Evolutionary conservation across 2,888 invertebrate species (phyloP).

Genomic region (Rhimphoctona megacephalus): DNA sequence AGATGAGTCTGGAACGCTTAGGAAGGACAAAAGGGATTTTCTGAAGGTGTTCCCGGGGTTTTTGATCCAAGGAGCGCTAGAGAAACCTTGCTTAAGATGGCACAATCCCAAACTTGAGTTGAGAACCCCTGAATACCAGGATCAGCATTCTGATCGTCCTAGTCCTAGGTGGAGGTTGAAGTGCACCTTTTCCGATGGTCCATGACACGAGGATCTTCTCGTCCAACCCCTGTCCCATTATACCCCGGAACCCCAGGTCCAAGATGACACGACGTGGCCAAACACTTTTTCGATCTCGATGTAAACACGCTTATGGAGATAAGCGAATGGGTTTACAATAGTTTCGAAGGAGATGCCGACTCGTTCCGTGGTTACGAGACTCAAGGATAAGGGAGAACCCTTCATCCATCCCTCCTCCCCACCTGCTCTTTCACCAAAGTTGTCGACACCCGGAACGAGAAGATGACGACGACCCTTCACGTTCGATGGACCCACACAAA

Average conservation of each 20-base stretch:
- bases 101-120: background rate
- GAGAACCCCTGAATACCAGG: background rate
- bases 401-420: background rate
- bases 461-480: constrained; percentile 46
- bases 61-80: background rate
- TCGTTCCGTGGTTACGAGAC: constrained; percentile 32
- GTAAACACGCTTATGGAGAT: constrained; percentile 73
- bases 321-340: constrained; percentile 66
- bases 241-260: background rate
- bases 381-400: constrained; percentile 37
- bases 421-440: constrained; percentile 12
- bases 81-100: background rate
- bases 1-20: constrained; percentile 22
- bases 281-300: constrained; percentile 56
- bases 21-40: constrained; percentile 72
- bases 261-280: constrained; percentile 2
- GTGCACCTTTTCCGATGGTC: constrained; percentile 20
- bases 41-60: constrained; percentile 67
- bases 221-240: constrained; percentile 8
- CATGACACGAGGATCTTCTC: constrained; percentile 10
- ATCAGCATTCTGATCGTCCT: background rate
- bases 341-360: constrained; percentile 64
- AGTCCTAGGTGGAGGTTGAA: constrained; percentile 21
- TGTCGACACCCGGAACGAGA: constrained; percentile 56
- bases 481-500: constrained; percentile 38